These are phyloP conservation scores for Scaptomyza montana DNA, from an alignment of 1,140 invertebrate genomes.

Conservation along the genomic window DNA sequence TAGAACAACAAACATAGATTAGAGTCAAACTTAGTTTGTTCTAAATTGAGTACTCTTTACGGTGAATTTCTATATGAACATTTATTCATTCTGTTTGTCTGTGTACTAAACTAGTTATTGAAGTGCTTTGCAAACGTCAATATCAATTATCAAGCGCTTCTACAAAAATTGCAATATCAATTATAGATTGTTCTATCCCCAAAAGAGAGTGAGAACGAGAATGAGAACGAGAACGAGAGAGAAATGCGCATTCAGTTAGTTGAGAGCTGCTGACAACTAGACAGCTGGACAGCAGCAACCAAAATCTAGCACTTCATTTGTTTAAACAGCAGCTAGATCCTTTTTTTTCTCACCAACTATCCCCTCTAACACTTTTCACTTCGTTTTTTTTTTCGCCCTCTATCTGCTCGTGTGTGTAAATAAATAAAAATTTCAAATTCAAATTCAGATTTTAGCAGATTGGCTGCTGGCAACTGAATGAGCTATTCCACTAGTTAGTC, in stretches of 20 bases:
- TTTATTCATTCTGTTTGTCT: no score
- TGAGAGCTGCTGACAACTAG: conserved; percentile 33
- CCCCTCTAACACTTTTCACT: neutral
- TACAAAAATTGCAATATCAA: conserved; percentile 36
- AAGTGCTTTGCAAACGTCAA: conserved; percentile 45
- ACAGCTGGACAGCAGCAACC: conserved; percentile 21
- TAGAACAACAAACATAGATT: no score
- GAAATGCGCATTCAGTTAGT: conserved; percentile 27
- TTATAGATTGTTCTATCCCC: conserved; percentile 34
- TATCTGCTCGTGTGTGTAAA: conserved; percentile 52
- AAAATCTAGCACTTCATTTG: conserved; percentile 67
- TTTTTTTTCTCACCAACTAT: conserved; percentile 23
- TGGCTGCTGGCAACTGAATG: conserved; percentile 32
- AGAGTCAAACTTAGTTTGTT: no score
- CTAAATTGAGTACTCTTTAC: no score
- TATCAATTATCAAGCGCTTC: conserved; percentile 47
- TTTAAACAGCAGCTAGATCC: conserved; percentile 63
- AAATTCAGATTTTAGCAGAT: conserved; percentile 80
- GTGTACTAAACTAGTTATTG: conserved; percentile 5
- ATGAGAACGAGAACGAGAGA: neutral
- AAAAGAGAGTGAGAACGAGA: no score
- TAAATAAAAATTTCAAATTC: conserved; percentile 82
- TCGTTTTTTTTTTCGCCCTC: neutral
- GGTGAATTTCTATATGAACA: no score
- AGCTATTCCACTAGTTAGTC: conserved; percentile 61